Evolutionary conservation across 2,797 vertebrate species (phyloP), one percentile per base, ranked within the genome.

Genomic region (Babyrousa celebensis): DNA sequence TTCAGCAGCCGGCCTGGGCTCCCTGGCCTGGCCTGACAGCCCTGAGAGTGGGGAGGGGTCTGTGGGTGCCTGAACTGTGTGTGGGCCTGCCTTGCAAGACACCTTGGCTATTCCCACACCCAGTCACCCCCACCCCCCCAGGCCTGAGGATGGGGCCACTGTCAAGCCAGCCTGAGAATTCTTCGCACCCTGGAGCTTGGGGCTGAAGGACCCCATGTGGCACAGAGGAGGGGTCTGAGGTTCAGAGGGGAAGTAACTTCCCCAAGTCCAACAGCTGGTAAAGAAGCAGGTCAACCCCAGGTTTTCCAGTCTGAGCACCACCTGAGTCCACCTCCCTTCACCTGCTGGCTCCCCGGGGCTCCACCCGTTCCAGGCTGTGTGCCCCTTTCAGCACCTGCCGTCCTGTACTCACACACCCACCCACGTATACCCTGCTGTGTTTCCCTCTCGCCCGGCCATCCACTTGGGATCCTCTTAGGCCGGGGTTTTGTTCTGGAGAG

Each of bases 391-490:
- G 21, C n/a, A n/a, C 29, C n/a, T 3, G 6, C 15, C 1, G 2
- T 16, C 8, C 0, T n/a, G 23, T 1, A 8, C 68, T 68, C 12
- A 15, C 14, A 58, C 25, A 48, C 60, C 60, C 54, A 48, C 32
- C 6, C 72, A 0, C 2, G 18, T 12, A 4, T 0, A 1, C 43
- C 27, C 54, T 10, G 25, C 2, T 23, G 2, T 12, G 21, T 40
- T 16, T 65, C 29, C 32, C 40, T 70, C 67, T 23, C 9, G 63
- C 36, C 17, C 36, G 43, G 60, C 52, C 11, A 8, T 48, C 54
- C 70, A 84, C 63, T 70, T 43, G 15, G 70, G 58, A 3, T 25
- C 62, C 56, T 52, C 14, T 27, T 3, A 25, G 82, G 70, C 6
- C 4, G 5, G 20, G 20, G 68, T 74, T 88, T 56, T 54, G 62